Base-by-base conservation (phyloP, 2,113 vertebrate species). In the Elachura formosa region DNA sequence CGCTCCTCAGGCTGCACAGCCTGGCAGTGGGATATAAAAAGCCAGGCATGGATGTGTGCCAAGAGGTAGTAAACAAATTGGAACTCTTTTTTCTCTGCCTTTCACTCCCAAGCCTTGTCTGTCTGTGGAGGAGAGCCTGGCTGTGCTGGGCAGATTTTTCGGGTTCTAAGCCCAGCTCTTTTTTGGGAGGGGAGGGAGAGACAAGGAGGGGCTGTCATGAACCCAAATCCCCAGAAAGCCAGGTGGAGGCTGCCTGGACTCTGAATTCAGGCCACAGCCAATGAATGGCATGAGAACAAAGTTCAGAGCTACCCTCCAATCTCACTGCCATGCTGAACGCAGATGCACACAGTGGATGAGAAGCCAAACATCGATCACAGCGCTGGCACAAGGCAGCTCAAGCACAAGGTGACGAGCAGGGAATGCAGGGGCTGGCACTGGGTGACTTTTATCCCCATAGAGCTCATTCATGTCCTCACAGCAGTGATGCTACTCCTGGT, bases 21-120 rank as follows among this genome's bases (percentile, higher is more conserved):
- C 68, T 12, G 84, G 62, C 49, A 38, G 23, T 1, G 45, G 16
- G 61, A 48, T 67, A 79, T n/a, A 61, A 91, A 94, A 87, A 87
- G 71, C 94, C 2, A 87, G 78, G 40, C 12, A 52, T 96, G 96
- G 95, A 94, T 14, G 51, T 3, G 51, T 91, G 95, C 94, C 96
- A 97, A 23, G 85, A 95, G 89, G 93, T 93, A 97, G 96, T 96
- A 96, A 96, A 96, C 93, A 97, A 95, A 95, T 87, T 17, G 87
- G 71, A 82, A 96, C 87, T 91, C 77, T 89, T 96, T 91, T 93
- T 40, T 62, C 81, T 87, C 89, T 89, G 86, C 69, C 77, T 96
- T 78, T 91, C 81, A 12, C 89, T 68, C 66, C 72, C 6, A 29
- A 93, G 83, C 76, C 23, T 7, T 15, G 45, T 48, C 75, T 85